Evolutionary conservation across 2,797 vertebrate genomes (phyloP).

Genomic region (Carcharodon carcharias): DNA sequence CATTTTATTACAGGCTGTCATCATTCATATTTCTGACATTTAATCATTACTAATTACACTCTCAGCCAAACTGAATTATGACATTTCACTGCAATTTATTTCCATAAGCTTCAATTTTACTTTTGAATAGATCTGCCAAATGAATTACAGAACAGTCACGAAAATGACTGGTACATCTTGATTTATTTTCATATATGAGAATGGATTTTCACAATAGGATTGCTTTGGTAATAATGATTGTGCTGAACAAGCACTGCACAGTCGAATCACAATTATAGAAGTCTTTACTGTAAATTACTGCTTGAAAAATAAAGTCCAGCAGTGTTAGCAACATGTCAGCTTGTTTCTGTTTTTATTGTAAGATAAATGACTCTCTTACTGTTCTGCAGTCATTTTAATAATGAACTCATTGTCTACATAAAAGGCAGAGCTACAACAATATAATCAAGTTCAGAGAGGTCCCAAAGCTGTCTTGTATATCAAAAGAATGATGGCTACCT

Average conservation of each 20-base stretch:
- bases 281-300: constrained; percentile 12
- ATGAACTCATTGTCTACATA: neutral
- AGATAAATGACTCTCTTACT: constrained; percentile 25
- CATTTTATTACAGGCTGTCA: constrained; percentile 33
- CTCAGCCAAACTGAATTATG: constrained; percentile 36
- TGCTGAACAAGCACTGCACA: neutral
- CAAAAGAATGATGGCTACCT: neutral
- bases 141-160: constrained; percentile 14
- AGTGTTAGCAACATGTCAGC: neutral
- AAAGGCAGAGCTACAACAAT: neutral
- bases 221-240: neutral
- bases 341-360: constrained; percentile 13
- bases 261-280: neutral
- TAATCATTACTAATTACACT: constrained; percentile 29
- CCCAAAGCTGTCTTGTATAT: neutral
- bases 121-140: constrained; percentile 32
- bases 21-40: constrained; percentile 35
- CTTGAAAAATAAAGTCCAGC: neutral
- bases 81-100: constrained; percentile 32
- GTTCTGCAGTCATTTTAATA: neutral
- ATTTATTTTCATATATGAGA: constrained; percentile 15
- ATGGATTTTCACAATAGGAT: neutral
- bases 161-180: constrained; percentile 12
- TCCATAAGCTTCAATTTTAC: constrained; percentile 30
- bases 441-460: neutral